Evolutionary conservation across 2,113 vertebrate genomes (phyloP), one percentile per base, ranked within the genome.

Genomic region (Tylochromis polylepis): DNA sequence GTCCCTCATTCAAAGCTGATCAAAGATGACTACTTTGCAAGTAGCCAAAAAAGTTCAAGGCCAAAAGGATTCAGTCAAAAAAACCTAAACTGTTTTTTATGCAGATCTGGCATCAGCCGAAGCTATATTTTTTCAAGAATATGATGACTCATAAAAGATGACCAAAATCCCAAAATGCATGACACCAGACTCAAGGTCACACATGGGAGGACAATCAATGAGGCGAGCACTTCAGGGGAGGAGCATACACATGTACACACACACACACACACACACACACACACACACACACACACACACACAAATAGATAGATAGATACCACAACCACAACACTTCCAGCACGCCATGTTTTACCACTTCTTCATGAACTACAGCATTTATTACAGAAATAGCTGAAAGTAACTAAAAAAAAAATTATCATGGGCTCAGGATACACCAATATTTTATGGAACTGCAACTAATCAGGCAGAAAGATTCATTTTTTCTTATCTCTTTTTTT

Each of bases 361-460:
- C 60, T 65, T n/a, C 20, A 0, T 65, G 60, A 65, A 36, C 31
- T 65, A 38, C 34, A 65, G 20, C 34, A 65, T 65, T 38, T 38
- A 65, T 11, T 14, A 38, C 6, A 65, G 34, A 65, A 65, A 38
- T 38, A 62, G 59, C 59, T 62, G 20, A 36, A 36, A 36, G n/a
- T 36, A 62, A 62, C 31, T 57, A 16, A 83, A 67, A 16, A 83
- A 67, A 83, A 43, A 70, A 46, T 1, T 24, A 55, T 67, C 58
- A 24, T 49, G 27, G 36, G 58, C 31, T 86, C 20, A 79, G 80
- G 70, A 87, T 79, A 57, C 82, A 88, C 85, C 55, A 49, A 79
- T 85, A 82, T 82, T 89, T 82, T 60, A 77, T 1, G 6, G 56
- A 65, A 75, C 85, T 79, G 81, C 82, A 79, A 82, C 82, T 88